A percentile compares a stretch with the other conserved stretches of the same genome.
Conservation (phyloP, 2,797 vertebrate genomes). For the Anguilla obscura region DNA sequence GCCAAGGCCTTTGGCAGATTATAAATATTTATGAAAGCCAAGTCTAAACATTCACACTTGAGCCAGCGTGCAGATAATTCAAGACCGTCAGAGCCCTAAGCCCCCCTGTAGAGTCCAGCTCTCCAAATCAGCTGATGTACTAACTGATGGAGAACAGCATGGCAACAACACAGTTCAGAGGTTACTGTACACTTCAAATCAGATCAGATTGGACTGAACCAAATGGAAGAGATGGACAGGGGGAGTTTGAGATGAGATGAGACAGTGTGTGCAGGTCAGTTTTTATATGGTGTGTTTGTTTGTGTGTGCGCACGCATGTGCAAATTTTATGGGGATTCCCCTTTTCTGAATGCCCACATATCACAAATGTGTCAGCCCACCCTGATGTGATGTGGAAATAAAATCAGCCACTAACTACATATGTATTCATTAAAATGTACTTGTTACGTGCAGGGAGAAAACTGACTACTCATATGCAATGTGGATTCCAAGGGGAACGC, state of each 20-base stretch:
- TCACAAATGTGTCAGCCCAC: not conserved
- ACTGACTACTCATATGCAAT: not conserved
- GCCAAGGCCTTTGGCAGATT: constrained; percentile 53
- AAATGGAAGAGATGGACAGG: constrained; percentile 38
- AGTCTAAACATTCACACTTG: constrained; percentile 68
- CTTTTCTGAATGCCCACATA: not conserved
- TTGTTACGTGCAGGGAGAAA: not conserved
- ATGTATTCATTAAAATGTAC: not conserved
- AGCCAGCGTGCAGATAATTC: constrained; percentile 61
- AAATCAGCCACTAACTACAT: not conserved
- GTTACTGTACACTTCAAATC: constrained; percentile 40
- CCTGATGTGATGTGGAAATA: not conserved
- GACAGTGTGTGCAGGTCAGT: not conserved
- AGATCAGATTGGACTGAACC: constrained; percentile 57
- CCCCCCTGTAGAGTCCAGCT: not conserved
- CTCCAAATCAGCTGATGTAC: constrained; percentile 5
- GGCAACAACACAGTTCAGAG: constrained; percentile 39
- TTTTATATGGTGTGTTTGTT: not conserved
- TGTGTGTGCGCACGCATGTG: not conserved
- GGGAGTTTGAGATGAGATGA: not conserved
- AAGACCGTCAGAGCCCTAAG: constrained; percentile 29
- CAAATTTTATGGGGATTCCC: not conserved
- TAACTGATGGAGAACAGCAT: constrained; percentile 5
- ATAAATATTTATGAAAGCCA: constrained; percentile 73
- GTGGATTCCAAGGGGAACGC: not conserved